Evolutionary conservation across 2,113 vertebrate species (phyloP), one percentile per base, ranked within the genome.

Genomic region (Ophthalmolycus amberensis): DNA sequence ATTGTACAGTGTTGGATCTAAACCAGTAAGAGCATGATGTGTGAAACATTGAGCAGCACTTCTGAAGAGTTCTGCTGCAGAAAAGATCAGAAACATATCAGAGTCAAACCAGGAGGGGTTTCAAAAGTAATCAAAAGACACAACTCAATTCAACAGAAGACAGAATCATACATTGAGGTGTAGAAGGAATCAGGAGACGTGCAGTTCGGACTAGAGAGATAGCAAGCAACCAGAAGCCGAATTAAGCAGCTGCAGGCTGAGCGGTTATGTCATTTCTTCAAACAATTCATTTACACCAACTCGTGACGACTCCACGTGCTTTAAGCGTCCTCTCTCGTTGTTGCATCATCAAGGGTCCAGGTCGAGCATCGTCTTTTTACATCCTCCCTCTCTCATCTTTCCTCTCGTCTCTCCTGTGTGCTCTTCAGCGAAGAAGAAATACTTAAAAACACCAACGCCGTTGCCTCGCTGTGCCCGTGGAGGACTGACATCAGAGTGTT

Each of bases 401-500:
- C 11, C 79, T 66, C 37, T 62, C n/a, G 10, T 75, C 42, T 50
- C 72, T 79, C 63, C 62, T n/a, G 15, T 80, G 80, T 60, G 54
- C 50, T 75, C 54, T 27, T 68, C 62, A 62, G 59, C 25, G 46
- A 44, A 54, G 56, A 48, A 83, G 65, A 70, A 86, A 70, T 4
- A 18, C 74, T 72, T 75, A 42, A 78, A 83, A 83, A 87, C 63
- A 85, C 58, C 83, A 71, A 71, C 38, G 34, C n/a, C 8, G 2
- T 25, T 40, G 70, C 67, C 66, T 75, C 22, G 25, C 84, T 50
- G 73, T 83, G 67, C 79, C 79, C 77, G 32, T 15, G n/a, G 77
- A 79, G 48, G 71, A 80, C 80, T 76, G 58, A 80, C 64, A 59
- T 79, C 79, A 54, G 62, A 82, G 81, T n/a, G 50, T 79, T 80